Percentiles rank a stretch among this genome's conserved stretches.
phyloP scores from a whole-genome alignment of 2,113 vertebrate genomes.

The Rana temporaria region DNA sequence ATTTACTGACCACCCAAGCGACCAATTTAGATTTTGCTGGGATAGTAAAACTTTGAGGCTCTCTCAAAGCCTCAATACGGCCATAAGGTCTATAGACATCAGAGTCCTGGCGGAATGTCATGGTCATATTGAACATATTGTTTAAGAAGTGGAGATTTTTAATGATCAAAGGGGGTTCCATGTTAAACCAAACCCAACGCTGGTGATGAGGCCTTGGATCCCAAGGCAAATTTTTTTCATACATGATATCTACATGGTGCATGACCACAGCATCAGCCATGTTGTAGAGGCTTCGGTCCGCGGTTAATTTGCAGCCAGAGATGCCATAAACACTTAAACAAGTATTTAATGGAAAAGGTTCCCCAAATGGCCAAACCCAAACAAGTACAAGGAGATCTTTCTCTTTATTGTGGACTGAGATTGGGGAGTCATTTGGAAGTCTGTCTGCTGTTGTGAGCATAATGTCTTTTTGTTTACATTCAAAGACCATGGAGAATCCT shows the following conservation, averaged over 20 bases:
- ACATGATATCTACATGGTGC: constrained; percentile 35
- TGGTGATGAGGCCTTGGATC: constrained; percentile 11
- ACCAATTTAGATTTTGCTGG: constrained; percentile 57
- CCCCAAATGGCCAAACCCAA: constrained; percentile 22
- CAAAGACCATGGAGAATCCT: background rate
- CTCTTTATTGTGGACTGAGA: background rate
- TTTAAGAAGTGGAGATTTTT: constrained; percentile 36
- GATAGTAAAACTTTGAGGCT: constrained; percentile 22
- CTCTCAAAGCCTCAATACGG: background rate
- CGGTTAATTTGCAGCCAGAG: background rate
- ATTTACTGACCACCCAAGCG: constrained; percentile 72
- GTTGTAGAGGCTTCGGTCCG: constrained; percentile 3
- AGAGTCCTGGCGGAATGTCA: constrained; percentile 42
- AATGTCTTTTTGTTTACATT: background rate
- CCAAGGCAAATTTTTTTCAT: background rate
- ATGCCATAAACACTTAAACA: constrained; percentile 7
- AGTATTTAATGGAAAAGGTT: constrained; percentile 16
- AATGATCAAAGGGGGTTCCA: constrained; percentile 25
- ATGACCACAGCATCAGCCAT: constrained; percentile 27
- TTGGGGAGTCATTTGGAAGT: background rate
- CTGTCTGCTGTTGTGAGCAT: background rate
- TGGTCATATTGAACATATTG: constrained; percentile 40
- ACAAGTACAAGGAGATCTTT: constrained; percentile 32
- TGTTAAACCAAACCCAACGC: constrained; percentile 44
- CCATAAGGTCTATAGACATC: constrained; percentile 44